These are phyloP conservation scores for Aeoliscus strigatus DNA, from an alignment of 2,797 vertebrate species.

Conservation along the genomic window DNA sequence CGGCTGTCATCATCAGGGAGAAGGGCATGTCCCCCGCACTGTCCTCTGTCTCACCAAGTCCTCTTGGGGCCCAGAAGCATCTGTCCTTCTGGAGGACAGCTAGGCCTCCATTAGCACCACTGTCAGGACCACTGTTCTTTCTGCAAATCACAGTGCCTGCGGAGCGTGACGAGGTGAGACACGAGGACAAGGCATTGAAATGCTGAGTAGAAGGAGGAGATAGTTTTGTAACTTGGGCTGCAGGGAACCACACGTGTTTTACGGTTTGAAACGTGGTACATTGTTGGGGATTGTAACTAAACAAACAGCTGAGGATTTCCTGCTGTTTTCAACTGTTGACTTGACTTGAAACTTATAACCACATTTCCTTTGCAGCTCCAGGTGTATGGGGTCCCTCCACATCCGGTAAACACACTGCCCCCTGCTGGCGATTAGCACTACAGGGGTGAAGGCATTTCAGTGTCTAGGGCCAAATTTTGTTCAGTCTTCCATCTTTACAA, in stretches of 20 bases:
- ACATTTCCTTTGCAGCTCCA: too few relatives aligned
- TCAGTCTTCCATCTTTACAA: too few relatives aligned
- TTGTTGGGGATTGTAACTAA: too few relatives aligned
- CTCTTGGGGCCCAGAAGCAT: conserved; percentile 22
- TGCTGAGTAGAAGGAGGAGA: conserved; percentile 2
- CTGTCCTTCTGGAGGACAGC: conserved; percentile 56
- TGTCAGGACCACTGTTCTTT: conserved; percentile 38
- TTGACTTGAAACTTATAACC: too few relatives aligned
- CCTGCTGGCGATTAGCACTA: too few relatives aligned
- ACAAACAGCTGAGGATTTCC: too few relatives aligned
- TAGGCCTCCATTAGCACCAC: conserved; percentile 24
- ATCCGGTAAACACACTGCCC: too few relatives aligned
- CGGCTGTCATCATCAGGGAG: conserved; percentile 30
- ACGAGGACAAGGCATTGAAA: conserved; percentile 23
- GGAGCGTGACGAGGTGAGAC: conserved; percentile 27
- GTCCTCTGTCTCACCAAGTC: conserved; percentile 27
- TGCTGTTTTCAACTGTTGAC: too few relatives aligned
- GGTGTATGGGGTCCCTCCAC: too few relatives aligned
- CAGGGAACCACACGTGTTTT: not conserved
- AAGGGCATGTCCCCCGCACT: conserved; percentile 25
- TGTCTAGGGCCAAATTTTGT: too few relatives aligned
- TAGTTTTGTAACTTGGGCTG: conserved; percentile 1
- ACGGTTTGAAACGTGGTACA: too few relatives aligned
- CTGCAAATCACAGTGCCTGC: conserved; percentile 37
- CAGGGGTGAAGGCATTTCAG: too few relatives aligned